These are phyloP conservation scores for pig (Sus scrofa) DNA, from an alignment of 2,113 vertebrate genomes.

Conservation along the genomic window T2T-Sscrofa CM000817.6:141642501-141643000, in stretches of 20 bases:
- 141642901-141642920: too few species aligned
- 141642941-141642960: too few species aligned
- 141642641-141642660: neutral
- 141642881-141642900: too few species aligned
- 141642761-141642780: neutral
- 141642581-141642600: neutral
- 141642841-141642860: too few species aligned
- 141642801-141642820: neutral
- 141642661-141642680: neutral
- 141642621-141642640: neutral
- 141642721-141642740: neutral
- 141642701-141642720: neutral
- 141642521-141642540: neutral
- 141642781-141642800: neutral
- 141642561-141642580: neutral
- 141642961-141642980: too few species aligned
- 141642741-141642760: neutral
- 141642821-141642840: neutral
- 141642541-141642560: neutral
- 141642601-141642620: neutral
- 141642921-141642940: too few species aligned
- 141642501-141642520: slow-evolving; percentile 17
- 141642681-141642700: slow-evolving; percentile 28
- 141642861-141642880: too few species aligned
- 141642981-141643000: too few species aligned